Evolutionary conservation across 2,797 vertebrate genomes (phyloP).

Genomic region (Zalophus californianus): DNA sequence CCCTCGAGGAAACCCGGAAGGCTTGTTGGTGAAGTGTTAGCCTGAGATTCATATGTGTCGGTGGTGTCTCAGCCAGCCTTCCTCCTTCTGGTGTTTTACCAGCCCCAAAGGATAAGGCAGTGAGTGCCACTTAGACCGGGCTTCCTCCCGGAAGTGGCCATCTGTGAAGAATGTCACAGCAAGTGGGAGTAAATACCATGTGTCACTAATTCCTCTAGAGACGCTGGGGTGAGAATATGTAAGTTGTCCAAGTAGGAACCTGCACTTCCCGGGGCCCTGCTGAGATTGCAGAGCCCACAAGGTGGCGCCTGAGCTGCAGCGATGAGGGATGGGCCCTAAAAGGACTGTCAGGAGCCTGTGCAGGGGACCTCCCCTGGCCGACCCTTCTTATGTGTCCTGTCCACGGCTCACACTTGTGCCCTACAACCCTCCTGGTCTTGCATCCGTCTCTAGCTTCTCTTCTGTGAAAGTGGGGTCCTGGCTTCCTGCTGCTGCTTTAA

Average conservation of each 20-base stretch:
- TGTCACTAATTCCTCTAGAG: not conserved
- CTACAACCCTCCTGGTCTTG: not conserved
- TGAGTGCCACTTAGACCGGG: no score
- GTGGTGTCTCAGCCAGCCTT: fast-evolving
- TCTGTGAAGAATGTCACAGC: no score
- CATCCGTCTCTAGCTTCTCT: not conserved
- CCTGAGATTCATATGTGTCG: fast-evolving
- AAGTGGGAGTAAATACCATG: not conserved
- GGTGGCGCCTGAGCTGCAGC: constrained; percentile 85
- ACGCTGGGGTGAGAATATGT: not conserved
- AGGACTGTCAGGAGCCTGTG: not conserved
- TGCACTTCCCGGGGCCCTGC: not conserved
- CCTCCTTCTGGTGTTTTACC: not conserved
- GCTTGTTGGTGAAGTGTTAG: not conserved
- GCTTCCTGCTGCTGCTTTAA: not conserved
- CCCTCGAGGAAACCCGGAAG: fast-evolving
- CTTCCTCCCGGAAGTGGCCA: not conserved
- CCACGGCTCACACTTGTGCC: fast-evolving
- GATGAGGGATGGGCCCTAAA: not conserved
- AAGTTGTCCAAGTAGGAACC: not conserved
- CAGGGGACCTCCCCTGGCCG: fast-evolving
- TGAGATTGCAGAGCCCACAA: constrained; percentile 76
- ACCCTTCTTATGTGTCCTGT: fast-evolving
- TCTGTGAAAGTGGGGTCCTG: not conserved
- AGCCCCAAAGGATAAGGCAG: not conserved